phyloP scores from a whole-genome alignment of 2,113 vertebrate species.

The Donacobius atricapilla region DNA sequence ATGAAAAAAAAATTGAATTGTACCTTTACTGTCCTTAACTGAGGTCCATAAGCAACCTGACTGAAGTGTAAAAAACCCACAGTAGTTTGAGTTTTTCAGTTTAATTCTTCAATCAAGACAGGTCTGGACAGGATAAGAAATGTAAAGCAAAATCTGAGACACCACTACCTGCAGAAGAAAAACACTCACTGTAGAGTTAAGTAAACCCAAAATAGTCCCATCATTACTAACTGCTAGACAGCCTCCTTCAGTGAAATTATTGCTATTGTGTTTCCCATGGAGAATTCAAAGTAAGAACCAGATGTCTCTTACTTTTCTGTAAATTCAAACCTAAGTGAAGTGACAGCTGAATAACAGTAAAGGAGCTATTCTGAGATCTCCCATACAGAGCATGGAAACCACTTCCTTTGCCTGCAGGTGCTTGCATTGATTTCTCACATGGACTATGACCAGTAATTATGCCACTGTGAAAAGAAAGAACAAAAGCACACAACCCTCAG shows the following conservation, averaged over 20 bases:
- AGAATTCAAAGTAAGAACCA: conserved; percentile 46
- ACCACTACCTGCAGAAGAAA: not conserved
- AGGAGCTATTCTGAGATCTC: conserved; percentile 14
- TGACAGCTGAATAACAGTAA: not conserved
- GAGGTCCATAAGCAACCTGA: not conserved
- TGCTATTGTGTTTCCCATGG: conserved; percentile 27
- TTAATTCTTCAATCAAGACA: not conserved
- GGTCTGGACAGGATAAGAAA: not conserved
- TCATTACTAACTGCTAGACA: not conserved
- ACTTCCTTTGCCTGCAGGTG: conserved; percentile 10
- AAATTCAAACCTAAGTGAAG: conserved; percentile 25
- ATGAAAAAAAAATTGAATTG: not conserved
- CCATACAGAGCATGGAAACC: not conserved
- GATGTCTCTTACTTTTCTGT: conserved; percentile 35
- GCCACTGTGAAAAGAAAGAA: not conserved
- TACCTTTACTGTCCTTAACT: not conserved
- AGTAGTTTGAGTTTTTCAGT: not conserved
- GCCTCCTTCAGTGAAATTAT: not conserved
- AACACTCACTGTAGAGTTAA: not conserved
- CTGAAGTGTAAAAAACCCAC: not conserved
- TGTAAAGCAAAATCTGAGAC: not conserved
- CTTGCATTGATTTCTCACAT: conserved; percentile 3
- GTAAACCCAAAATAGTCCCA: not conserved
- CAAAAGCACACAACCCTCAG: not conserved
- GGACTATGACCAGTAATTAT: not conserved